phyloP scores from a whole-genome alignment of 2,888 invertebrate species.

The Orthosia gracilis region DNA sequence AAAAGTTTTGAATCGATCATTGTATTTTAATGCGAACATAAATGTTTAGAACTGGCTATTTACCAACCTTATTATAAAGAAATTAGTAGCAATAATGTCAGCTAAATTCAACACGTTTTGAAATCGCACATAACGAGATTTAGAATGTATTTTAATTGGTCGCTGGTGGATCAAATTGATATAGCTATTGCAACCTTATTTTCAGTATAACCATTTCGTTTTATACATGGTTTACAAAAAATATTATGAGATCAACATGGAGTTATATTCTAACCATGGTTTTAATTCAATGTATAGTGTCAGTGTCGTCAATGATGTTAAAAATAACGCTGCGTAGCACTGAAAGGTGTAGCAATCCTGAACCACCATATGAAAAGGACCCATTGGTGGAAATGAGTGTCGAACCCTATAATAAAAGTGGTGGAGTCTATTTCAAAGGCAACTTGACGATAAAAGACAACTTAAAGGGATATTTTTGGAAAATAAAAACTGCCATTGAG shows the following conservation, averaged over 20 bases:
- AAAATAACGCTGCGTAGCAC: slow-evolving; percentile 59
- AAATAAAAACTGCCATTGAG: slow-evolving; percentile 64
- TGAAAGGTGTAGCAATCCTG: slow-evolving; percentile 61
- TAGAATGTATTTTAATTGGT: slow-evolving; percentile 52
- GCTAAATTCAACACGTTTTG: background rate
- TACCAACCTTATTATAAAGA: slow-evolving; percentile 44
- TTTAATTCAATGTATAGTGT: slow-evolving; percentile 14
- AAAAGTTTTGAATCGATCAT: slow-evolving; percentile 32
- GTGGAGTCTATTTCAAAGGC: slow-evolving; percentile 64
- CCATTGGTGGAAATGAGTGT: slow-evolving; percentile 44
- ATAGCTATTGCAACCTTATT: slow-evolving; percentile 16
- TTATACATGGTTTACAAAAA: slow-evolving; percentile 20
- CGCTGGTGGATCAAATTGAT: slow-evolving; percentile 8
- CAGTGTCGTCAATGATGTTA: slow-evolving; percentile 42
- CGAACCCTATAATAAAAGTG: slow-evolving; percentile 61
- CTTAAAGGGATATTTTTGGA: slow-evolving; percentile 63
- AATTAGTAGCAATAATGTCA: slow-evolving; percentile 29
- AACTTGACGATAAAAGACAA: slow-evolving; percentile 66
- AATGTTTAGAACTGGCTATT: slow-evolving; percentile 13
- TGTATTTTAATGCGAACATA: slow-evolving; percentile 27
- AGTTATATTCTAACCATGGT: slow-evolving; percentile 24
- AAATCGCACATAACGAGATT: slow-evolving; percentile 49
- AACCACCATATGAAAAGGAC: slow-evolving; percentile 65
- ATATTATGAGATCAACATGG: slow-evolving; percentile 41
- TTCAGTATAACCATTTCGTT: background rate